Evolutionary conservation across 2,113 vertebrate species (phyloP).

Genomic region (Hassar affinis): DNA sequence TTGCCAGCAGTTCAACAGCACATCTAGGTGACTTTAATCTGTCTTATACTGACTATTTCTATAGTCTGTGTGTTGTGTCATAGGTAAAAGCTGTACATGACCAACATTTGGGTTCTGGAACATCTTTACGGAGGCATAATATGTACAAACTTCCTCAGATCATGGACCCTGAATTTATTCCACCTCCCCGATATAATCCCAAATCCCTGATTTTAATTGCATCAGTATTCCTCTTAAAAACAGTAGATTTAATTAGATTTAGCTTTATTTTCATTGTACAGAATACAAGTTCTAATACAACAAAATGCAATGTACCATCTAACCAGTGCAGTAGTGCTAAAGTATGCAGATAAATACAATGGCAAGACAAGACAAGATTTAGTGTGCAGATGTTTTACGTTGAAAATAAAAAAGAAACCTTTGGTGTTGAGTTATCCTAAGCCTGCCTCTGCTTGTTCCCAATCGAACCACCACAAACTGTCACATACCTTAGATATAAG

Average conservation of each 20-base stretch:
- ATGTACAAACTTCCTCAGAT: neutral
- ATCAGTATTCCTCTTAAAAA: neutral
- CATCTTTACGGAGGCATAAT: neutral
- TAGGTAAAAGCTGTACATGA: neutral
- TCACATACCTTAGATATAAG: no score
- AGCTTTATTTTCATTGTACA: neutral
- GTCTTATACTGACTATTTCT: neutral
- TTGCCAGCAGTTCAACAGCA: constrained; percentile 10
- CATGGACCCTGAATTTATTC: neutral
- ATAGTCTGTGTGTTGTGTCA: neutral
- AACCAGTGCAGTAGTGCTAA: no score
- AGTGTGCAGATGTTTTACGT: no score
- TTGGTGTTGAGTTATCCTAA: no score
- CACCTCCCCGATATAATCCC: neutral
- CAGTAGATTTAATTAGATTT: neutral
- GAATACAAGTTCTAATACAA: neutral
- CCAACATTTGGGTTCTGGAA: neutral
- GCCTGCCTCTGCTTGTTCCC: no score
- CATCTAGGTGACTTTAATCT: neutral
- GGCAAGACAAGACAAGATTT: no score
- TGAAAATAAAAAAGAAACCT: no score
- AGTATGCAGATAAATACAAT: no score
- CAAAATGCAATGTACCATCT: neutral
- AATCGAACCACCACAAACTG: no score
- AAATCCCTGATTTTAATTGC: neutral